Percentiles rank a stretch among this genome's conserved stretches.
phyloP scores from a whole-genome alignment of 2,113 vertebrate species.

The Grammomys surdaster region DNA sequence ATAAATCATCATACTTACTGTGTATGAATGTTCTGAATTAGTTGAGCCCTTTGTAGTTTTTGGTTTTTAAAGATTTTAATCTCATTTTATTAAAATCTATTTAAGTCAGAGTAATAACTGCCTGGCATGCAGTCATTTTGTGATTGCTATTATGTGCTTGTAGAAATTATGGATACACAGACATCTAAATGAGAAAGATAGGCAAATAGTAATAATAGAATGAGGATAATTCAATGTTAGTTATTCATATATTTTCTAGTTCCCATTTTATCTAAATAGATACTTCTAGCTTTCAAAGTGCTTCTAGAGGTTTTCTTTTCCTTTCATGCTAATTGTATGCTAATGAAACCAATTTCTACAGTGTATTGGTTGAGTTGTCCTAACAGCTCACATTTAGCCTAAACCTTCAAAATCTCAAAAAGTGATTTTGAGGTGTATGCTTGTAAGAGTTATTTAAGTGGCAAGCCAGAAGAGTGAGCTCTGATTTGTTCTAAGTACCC shows the following conservation, averaged over 20 bases:
- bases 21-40: no score
- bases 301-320: neutral
- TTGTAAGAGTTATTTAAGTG: neutral
- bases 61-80: neutral
- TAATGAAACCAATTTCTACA: neutral
- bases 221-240: neutral
- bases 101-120: neutral
- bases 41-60: no score
- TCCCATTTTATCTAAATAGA: neutral
- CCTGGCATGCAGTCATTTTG: neutral
- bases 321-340: neutral
- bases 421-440: neutral
- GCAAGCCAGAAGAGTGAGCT: neutral
- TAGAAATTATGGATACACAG: neutral
- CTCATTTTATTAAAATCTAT: constrained; percentile 1
- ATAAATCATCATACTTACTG: no score
- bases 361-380: neutral
- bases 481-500: neutral
- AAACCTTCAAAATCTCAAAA: neutral
- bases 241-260: constrained; percentile 16
- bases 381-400: neutral
- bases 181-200: neutral
- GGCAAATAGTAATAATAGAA: neutral
- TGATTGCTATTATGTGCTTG: neutral
- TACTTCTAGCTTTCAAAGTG: neutral